A percentile compares a stretch with the other conserved stretches of the same genome.
Evolutionary conservation across 1,140 invertebrate genomes (phyloP).

Genomic region (Bombus ignitus): DNA sequence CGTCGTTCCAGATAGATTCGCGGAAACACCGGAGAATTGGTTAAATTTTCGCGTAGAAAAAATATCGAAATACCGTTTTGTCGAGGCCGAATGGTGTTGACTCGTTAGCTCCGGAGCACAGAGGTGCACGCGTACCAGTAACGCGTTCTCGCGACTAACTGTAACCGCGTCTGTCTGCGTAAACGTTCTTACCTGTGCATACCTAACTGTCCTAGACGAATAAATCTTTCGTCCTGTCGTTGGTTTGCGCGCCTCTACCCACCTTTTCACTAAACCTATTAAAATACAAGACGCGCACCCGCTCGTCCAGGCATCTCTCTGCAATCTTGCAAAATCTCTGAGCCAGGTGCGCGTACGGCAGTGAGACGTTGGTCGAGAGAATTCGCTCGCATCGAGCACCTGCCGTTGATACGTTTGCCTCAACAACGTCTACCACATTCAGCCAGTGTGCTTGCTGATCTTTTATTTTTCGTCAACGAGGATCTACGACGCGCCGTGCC

Average conservation of each 20-base stretch:
- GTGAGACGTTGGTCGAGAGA: constrained; percentile 8
- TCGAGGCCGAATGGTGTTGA: neutral
- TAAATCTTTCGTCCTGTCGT: constrained; percentile 37
- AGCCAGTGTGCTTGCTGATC: neutral
- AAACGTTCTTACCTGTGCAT: constrained; percentile 36
- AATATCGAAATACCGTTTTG: constrained; percentile 50
- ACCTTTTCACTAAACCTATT: neutral
- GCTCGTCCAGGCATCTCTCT: neutral
- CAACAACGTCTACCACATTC: neutral
- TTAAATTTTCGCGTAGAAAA: constrained; percentile 23
- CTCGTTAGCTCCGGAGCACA: neutral
- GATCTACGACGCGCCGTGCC: constrained; percentile 2
- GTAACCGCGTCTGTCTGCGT: constrained; percentile 47
- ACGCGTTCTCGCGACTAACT: constrained; percentile 52
- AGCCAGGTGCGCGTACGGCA: constrained; percentile 47
- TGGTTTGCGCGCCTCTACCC: neutral
- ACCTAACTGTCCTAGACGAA: constrained; percentile 59
- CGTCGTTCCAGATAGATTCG: neutral
- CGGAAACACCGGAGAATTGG: neutral
- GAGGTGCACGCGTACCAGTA: constrained; percentile 17
- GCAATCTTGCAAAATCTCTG: constrained; percentile 50
- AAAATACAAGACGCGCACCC: neutral
- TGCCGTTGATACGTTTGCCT: constrained; percentile 46
- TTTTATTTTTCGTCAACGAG: constrained; percentile 21
- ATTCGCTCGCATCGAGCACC: constrained; percentile 49